These are phyloP conservation scores for Oxyscelio sp. DNA, from an alignment of 2,888 invertebrate genomes.

Conservation along the genomic window DNA sequence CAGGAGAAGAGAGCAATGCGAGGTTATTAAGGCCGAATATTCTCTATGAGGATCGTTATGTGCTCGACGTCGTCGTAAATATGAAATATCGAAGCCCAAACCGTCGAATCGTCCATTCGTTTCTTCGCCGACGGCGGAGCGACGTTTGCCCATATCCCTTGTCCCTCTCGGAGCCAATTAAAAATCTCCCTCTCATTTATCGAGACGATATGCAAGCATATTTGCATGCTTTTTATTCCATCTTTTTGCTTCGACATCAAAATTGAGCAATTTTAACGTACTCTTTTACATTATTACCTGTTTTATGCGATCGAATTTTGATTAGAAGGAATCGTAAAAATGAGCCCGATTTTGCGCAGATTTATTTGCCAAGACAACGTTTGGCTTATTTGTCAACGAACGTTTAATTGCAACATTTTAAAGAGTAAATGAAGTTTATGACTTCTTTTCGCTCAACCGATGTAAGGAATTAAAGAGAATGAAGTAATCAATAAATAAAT, in stretches of 20 bases:
- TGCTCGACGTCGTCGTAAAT: slow-evolving; percentile 87
- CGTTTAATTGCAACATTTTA: background rate
- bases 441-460: background rate
- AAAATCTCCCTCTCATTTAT: slow-evolving; percentile 82
- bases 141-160: slow-evolving; percentile 63
- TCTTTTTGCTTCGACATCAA: slow-evolving; percentile 36
- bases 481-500: background rate
- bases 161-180: slow-evolving; percentile 74
- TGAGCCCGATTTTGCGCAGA: background rate
- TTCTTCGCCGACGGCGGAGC: slow-evolving; percentile 72
- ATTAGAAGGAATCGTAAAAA: slow-evolving; percentile 9
- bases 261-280: slow-evolving; percentile 56
- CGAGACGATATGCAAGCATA: slow-evolving; percentile 75
- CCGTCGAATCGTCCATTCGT: slow-evolving; percentile 74
- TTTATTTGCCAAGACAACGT: background rate
- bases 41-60: slow-evolving; percentile 81
- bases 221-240: slow-evolving; percentile 42
- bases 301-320: slow-evolving; percentile 35
- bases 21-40: slow-evolving; percentile 85
- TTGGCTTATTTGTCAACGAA: background rate
- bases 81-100: slow-evolving; percentile 87
- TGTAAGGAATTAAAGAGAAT: background rate
- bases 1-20: slow-evolving; percentile 63
- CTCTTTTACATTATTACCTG: slow-evolving; percentile 10
- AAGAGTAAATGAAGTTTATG: background rate